Evolutionary conservation across 2,888 invertebrate species (phyloP), one percentile per base, ranked within the genome.

Genomic region (Congeria kusceri): DNA sequence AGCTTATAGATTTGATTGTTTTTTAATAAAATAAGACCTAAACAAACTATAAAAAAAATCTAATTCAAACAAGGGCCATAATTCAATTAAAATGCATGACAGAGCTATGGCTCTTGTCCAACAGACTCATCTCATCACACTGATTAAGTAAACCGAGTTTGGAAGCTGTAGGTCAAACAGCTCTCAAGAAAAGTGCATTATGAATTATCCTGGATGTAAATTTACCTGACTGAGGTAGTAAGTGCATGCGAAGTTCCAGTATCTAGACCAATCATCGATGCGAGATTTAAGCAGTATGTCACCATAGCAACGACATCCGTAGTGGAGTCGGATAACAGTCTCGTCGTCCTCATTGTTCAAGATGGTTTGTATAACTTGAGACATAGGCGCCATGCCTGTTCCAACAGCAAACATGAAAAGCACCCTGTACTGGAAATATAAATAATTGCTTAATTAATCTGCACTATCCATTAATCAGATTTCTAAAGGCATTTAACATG

Each of bases 221-320:
- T 3, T 3, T 75, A 90, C 92, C 85, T 94, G 92, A 1, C 94
- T 94, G 62, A 96, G 86, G 93, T 95, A 96, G 81, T 96, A 94
- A 56, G 94, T 93, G 83, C 95, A 95, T n/a, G 93, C 94, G 91
- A 97, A 97, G 94, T 97, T 97, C 97, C 97, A 97, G 92, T 94
- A 95, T 29, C 94, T 93, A 39, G 94, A 94, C 85, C 95, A 95
- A 13, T 94, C 92, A 86, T 95, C 95, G 18, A 97, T 90, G 79
- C 95, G 94, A 11, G 95, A 92, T 77, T 96, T 95, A 70, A 97
- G 94, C 72, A 96, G 94, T 80, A 96, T 95, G 77, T 95, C 94
- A 9, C 95, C 90, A 64, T 95, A 91, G 83, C 93, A 94, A 83
- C 94, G 92, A 90, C 96, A 96, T 87, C 96, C 96, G 89, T 95